These are phyloP conservation scores for Corvus cornix DNA, from an alignment of 2,113 vertebrate species.

Conservation along the genomic window DNA sequence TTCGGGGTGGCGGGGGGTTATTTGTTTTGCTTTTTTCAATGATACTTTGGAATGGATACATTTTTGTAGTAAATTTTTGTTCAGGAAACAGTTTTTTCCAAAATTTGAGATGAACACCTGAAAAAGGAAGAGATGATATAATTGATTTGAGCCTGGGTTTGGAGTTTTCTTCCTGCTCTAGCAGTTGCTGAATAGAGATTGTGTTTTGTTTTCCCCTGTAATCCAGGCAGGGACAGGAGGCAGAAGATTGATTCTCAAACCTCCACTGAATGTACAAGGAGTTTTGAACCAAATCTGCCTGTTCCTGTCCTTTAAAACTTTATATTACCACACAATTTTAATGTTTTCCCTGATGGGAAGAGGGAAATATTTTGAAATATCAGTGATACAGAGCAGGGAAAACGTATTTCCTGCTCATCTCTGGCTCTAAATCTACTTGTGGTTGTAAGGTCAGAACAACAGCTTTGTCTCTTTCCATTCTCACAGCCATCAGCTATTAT, in stretches of 20 bases:
- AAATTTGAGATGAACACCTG: neutral
- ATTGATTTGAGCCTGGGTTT: neutral
- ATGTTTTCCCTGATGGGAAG: neutral
- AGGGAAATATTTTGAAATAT: neutral
- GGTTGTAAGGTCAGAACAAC: neutral
- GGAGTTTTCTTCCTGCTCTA: neutral
- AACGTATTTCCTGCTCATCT: neutral
- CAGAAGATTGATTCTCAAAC: neutral
- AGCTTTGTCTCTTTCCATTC: neutral
- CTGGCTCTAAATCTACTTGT: neutral
- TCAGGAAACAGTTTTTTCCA: neutral
- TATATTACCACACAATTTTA: neutral
- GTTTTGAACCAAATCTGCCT: neutral
- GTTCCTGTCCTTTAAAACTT: neutral
- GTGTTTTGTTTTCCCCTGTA: neutral
- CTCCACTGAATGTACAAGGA: rapidly evolving
- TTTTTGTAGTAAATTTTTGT: neutral
- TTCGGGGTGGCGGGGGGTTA: rapidly evolving
- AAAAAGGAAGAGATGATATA: neutral
- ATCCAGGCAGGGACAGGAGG: neutral
- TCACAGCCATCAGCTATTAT: neutral
- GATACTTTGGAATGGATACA: neutral
- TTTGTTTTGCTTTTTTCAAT: neutral
- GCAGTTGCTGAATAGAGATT: neutral
- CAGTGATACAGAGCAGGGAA: neutral